These are phyloP conservation scores for Tolypeutes matacus DNA, from an alignment of 2,797 vertebrate genomes.

Conservation along the genomic window DNA sequence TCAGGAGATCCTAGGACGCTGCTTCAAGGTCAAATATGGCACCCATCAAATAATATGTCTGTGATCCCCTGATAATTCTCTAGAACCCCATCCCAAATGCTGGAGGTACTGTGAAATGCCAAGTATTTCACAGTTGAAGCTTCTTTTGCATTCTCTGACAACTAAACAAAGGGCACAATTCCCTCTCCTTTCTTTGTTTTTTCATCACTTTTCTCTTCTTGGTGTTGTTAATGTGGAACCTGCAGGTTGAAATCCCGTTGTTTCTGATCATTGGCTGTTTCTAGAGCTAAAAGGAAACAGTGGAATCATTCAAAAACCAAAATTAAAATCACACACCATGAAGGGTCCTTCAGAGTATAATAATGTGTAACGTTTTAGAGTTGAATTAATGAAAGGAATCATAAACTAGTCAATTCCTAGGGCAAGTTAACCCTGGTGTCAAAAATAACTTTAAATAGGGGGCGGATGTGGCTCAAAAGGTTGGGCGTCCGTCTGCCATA, in stretches of 20 bases:
- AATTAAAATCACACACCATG: background rate
- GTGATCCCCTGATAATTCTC: slow-evolving; percentile 53
- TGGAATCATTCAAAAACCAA: background rate
- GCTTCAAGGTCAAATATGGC: slow-evolving; percentile 68
- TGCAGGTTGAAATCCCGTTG: background rate
- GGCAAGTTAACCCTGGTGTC: background rate
- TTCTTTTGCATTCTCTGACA: slow-evolving; percentile 18
- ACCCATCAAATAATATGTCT: slow-evolving; percentile 43
- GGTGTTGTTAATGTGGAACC: background rate
- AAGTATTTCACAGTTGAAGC: slow-evolving; percentile 29
- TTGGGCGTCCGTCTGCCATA: no score
- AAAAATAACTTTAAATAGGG: background rate
- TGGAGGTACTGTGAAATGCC: background rate
- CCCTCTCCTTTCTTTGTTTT: slow-evolving; percentile 36
- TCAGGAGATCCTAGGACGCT: background rate
- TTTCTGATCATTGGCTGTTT: background rate
- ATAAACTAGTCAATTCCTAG: background rate
- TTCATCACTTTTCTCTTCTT: background rate
- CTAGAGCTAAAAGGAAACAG: background rate
- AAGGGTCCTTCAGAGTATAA: background rate
- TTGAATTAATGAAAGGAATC: background rate
- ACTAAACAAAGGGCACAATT: background rate
- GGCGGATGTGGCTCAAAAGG: no score
- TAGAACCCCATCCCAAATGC: background rate
- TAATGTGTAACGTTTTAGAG: background rate